Percentiles rank a stretch among this genome's conserved stretches.
Conservation (phyloP, 2,797 vertebrate species). For the Squalus acanthias region DNA sequence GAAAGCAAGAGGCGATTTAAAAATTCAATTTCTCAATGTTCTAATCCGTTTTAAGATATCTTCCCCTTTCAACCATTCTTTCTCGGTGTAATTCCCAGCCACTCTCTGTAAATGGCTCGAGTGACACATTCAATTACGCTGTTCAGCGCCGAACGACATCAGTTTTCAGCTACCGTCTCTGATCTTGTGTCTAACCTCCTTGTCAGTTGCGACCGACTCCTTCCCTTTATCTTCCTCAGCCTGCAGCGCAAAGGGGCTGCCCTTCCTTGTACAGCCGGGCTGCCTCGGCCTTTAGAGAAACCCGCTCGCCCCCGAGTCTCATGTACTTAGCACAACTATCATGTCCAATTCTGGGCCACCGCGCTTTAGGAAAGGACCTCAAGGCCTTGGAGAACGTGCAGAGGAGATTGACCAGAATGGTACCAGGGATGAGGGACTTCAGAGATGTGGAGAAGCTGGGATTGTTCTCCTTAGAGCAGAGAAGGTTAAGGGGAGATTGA, state of each 20-base stretch:
- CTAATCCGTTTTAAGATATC: background rate
- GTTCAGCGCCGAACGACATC: background rate
- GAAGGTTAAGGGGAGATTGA: too few relatives aligned
- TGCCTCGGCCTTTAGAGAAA: background rate
- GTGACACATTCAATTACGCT: background rate
- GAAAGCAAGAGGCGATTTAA: background rate
- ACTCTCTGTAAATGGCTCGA: background rate
- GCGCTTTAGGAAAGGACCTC: too few relatives aligned
- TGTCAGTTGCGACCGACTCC: background rate
- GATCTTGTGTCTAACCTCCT: background rate
- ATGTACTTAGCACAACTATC: background rate
- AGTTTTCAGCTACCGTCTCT: background rate
- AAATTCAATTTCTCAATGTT: background rate
- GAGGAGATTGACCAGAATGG: too few relatives aligned
- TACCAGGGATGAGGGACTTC: too few relatives aligned
- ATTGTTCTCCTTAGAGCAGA: too few relatives aligned
- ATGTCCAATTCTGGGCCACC: too few relatives aligned
- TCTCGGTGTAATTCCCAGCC: background rate
- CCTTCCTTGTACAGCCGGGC: background rate
- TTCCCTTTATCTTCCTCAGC: background rate
- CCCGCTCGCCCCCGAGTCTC: background rate
- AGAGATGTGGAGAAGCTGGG: too few relatives aligned
- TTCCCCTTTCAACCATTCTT: background rate
- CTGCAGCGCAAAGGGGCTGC: background rate
- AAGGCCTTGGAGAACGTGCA: too few relatives aligned